These are phyloP conservation scores for Petrocephalus schoutedeni DNA, from an alignment of 2,797 vertebrate species.

Conservation along the genomic window DNA sequence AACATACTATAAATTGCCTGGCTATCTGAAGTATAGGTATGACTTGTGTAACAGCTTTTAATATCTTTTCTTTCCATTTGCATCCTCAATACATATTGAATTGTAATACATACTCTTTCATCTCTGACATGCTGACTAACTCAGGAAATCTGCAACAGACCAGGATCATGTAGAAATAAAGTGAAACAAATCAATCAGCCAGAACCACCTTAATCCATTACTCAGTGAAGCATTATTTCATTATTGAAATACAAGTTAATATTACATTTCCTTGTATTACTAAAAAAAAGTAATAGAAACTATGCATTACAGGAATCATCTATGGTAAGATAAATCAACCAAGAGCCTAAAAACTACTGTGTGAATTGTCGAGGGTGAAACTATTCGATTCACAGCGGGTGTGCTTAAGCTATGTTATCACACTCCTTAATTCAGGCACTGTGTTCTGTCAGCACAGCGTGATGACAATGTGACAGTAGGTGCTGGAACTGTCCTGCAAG, in stretches of 20 bases:
- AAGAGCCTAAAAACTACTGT: slow-evolving; percentile 50
- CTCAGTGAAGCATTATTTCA: slow-evolving; percentile 48
- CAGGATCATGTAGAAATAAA: slow-evolving; percentile 48
- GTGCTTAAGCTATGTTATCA: slow-evolving; percentile 43
- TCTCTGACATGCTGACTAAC: slow-evolving; percentile 39
- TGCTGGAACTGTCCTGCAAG: neutral
- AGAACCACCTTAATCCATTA: slow-evolving; percentile 53
- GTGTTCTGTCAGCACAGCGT: neutral
- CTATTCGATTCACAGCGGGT: slow-evolving; percentile 38
- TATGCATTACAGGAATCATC: slow-evolving; percentile 50
- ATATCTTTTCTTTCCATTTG: slow-evolving; percentile 1
- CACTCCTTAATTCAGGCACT: neutral
- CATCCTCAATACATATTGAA: slow-evolving; percentile 34
- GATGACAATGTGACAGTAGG: neutral
- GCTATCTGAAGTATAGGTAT: neutral
- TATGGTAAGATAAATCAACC: slow-evolving; percentile 60
- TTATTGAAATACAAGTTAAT: slow-evolving; percentile 52
- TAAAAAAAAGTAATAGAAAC: slow-evolving; percentile 51
- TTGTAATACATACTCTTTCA: slow-evolving; percentile 41
- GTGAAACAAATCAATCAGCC: slow-evolving; percentile 55
- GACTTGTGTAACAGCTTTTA: neutral
- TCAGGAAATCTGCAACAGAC: slow-evolving; percentile 39
- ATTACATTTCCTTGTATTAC: slow-evolving; percentile 52
- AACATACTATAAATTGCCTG: neutral
- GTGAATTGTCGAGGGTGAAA: slow-evolving; percentile 41